phyloP scores from a whole-genome alignment of 1,140 invertebrate species.

The Scylla paramamosain region DNA sequence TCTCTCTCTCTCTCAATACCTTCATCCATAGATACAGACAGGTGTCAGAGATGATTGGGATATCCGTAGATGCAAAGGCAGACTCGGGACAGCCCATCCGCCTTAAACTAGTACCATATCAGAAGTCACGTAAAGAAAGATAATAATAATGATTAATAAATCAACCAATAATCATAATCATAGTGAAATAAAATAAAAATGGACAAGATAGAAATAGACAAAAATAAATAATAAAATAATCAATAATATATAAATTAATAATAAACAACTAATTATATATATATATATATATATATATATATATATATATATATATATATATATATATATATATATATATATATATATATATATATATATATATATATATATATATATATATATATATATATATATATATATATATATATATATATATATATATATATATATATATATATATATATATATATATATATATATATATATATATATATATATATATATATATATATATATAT shows the following conservation, averaged over 20 bases:
- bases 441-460: constrained; percentile 61
- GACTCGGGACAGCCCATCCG: background rate
- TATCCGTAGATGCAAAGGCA: background rate
- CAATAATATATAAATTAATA: background rate
- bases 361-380: constrained; percentile 39
- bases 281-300: background rate
- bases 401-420: constrained; percentile 48
- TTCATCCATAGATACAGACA: no score
- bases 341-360: constrained; percentile 52
- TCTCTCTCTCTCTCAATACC: no score
- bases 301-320: background rate
- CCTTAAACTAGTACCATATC: background rate
- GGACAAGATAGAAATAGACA: background rate
- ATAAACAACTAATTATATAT: background rate
- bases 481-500: constrained; percentile 49
- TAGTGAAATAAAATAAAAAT: background rate
- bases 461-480: constrained; percentile 43
- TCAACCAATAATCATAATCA: background rate
- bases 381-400: constrained; percentile 25
- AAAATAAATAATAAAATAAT: background rate
- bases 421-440: constrained; percentile 16
- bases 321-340: background rate
- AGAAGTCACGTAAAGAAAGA: background rate
- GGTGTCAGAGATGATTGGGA: background rate
- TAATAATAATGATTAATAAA: background rate